Evolutionary conservation across 2,797 vertebrate species (phyloP), one percentile per base, ranked within the genome.

Genomic region (Euphonia xanthogaster): DNA sequence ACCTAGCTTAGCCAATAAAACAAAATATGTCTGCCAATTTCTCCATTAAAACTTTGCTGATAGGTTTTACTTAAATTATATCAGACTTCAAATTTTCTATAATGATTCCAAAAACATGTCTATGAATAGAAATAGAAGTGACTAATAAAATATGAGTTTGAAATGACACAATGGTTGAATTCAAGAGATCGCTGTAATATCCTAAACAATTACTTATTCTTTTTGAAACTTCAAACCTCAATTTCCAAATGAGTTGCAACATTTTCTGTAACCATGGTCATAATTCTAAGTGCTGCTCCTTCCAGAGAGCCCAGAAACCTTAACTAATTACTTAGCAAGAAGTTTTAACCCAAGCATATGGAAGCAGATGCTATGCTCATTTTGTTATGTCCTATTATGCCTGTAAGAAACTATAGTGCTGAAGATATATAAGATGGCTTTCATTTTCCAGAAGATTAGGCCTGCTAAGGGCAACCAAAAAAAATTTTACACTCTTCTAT

Each of bases 371-470:
- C 30, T 88, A 5, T 63, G 39, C 84, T 95, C 22, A 78, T 92
- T 96, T 94, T 72, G 4, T 86, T 93, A 47, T 63, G 75, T 86
- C 35, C 16, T 84, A 33, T 85, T 95, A 51, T 79, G 55, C 66
- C 73, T 93, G 10, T 91, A 79, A 83, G 83, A 93, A 94, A 86
- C n/a, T 44, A 67, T 10, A 96, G 72, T 71, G 86, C 71, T 60
- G 62, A 94, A 83, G 37, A 60, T 71, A 31, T 37, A 50, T 88
- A 92, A 92, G 8, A 90, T 18, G 30, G 20, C 25, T 95, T 96
- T 96, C 37, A 95, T 97, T 96, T 97, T 96, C 62, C 4, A 35
- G 65, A 72, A 92, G 21, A 96, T 82, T 94, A 77, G 48, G 30
- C 63, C 39, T 94, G 42, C 28, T 73, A 93, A 51, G 57, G 51